phyloP scores from a whole-genome alignment of 2,888 invertebrate genomes.

The Meteorus colon region DNA sequence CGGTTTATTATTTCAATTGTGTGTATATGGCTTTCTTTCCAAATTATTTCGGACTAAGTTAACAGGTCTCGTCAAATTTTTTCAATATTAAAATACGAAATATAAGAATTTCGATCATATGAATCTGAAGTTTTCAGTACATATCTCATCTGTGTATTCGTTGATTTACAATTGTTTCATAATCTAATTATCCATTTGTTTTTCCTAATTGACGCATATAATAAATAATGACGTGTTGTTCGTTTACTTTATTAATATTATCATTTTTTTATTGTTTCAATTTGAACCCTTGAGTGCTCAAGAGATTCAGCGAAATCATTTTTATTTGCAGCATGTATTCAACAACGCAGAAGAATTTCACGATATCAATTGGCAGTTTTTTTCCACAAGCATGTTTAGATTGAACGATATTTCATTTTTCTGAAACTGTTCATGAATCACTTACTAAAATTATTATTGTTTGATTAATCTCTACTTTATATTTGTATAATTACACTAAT shows the following conservation, averaged over 20 bases:
- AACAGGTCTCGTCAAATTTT: not conserved
- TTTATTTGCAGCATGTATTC: not conserved
- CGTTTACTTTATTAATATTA: not conserved
- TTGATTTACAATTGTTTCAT: not conserved
- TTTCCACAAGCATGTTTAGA: slow-evolving; percentile 8
- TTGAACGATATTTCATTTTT: not conserved
- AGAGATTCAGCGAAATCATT: not conserved
- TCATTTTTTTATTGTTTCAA: not conserved
- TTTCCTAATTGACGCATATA: too few species aligned
- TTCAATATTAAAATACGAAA: not conserved
- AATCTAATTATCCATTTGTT: not conserved
- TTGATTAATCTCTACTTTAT: not conserved
- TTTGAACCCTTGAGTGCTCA: slow-evolving; percentile 2
- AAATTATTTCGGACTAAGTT: not conserved
- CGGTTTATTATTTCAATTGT: slow-evolving; percentile 22
- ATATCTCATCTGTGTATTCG: too few species aligned
- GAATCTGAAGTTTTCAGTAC: not conserved
- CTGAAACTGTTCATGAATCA: slow-evolving; percentile 47
- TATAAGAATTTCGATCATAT: not conserved
- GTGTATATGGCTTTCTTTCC: not conserved
- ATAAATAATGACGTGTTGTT: not conserved
- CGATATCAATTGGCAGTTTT: slow-evolving; percentile 13
- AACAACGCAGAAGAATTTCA: not conserved
- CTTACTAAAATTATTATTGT: slow-evolving; percentile 38
- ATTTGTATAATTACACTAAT: slow-evolving; percentile 2